Evolutionary conservation across 2,113 vertebrate species (phyloP), one percentile per base, ranked within the genome.

Genomic region (Mustela nigripes): DNA sequence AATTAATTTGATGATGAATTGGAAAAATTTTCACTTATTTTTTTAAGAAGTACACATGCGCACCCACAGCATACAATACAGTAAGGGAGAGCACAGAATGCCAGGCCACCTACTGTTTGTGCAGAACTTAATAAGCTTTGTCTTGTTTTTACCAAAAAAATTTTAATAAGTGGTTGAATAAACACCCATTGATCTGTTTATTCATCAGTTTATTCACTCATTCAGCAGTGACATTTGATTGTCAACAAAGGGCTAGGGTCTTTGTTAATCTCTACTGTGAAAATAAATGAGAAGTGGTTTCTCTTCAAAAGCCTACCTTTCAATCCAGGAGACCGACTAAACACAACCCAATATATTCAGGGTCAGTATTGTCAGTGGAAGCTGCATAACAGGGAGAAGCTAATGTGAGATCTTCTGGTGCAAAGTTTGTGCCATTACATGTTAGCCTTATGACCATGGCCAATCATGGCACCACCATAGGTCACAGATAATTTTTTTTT

Each of bases 1-100:
- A 84, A 95, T 82, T 22, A 82, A 71, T 88, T 94, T 95, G 39
- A 71, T 92, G 69, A 8, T 62, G 82, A 86, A 62, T 86, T 89
- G 11, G 16, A 63, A 95, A 60, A 4, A 58, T 91, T 97, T 91
- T 9, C 48, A 78, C 84, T 80, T 83, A 84, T 65, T 92, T 92
- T 96, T 96, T 76, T 45, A 90, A 90, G 80, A 50, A 81, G 33
- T 10, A 48, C 0, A 74, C 1, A 69, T 6, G 18, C 3, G 22
- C 10, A 71, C 24, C 33, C 12, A 45, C 4, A 69, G 62, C 1
- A 82, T 9, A 62, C 5, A 58, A 2, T n/a, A 14, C 11, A 58
- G 21, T 22, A 67, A 71, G 58, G 67, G 74, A 45, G 18, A 90
- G 33, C 78, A 85, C 28, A 85, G 39, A 71, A 71, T 69, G 7